These are phyloP conservation scores for Lacerta agilis DNA, from an alignment of 2,797 vertebrate species.

Conservation along the genomic window DNA sequence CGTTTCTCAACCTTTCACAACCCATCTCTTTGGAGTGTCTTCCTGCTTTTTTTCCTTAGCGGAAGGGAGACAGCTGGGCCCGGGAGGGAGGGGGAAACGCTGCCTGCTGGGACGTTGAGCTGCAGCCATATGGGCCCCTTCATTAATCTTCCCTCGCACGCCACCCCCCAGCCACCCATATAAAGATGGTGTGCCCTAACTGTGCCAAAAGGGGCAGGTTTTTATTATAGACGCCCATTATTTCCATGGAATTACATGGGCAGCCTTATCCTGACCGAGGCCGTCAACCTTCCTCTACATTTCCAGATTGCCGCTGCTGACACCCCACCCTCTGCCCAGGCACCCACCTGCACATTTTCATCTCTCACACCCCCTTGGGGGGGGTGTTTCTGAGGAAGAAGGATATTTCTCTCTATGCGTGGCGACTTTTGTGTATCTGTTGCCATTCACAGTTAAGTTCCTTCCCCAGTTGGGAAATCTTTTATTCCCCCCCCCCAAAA, in stretches of 20 bases:
- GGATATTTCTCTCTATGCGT: background rate
- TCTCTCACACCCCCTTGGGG: background rate
- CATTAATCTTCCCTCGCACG: background rate
- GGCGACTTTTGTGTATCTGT: background rate
- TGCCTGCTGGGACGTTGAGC: background rate
- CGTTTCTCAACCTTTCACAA: background rate
- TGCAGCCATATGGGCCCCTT: background rate
- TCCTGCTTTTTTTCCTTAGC: background rate
- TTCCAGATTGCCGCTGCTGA: background rate
- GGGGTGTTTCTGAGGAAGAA: background rate
- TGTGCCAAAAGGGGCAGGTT: background rate
- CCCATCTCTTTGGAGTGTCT: background rate
- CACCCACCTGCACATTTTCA: background rate
- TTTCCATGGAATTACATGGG: background rate
- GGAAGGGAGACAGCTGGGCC: constrained; percentile 19
- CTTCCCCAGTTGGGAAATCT: background rate
- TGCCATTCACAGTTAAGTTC: constrained; percentile 18
- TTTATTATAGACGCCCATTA: background rate
- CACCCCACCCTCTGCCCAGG: background rate
- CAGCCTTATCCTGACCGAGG: background rate
- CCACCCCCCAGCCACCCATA: background rate
- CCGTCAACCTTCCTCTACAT: background rate
- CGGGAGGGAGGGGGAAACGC: background rate
- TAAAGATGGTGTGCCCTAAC: background rate
- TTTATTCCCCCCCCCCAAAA: background rate